Conservation (phyloP, 2,113 vertebrate genomes). For the Serilophus lunatus region DNA sequence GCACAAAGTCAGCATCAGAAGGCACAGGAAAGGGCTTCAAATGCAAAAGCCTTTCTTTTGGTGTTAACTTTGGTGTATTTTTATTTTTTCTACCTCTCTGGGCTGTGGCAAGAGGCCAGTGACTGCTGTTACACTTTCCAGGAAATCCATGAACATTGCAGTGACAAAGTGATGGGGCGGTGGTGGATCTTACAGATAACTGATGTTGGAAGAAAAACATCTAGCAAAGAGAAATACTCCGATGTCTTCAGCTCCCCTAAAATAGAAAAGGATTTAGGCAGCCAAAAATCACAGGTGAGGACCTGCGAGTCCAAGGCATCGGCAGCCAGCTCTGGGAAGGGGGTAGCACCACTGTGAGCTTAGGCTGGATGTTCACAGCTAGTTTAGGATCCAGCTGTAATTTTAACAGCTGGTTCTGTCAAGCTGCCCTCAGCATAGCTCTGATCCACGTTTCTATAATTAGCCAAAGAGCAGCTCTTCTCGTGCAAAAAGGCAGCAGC, state of each 20-base stretch:
- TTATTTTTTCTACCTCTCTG: not conserved
- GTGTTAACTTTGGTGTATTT: not conserved
- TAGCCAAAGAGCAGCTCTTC: conserved; percentile 4
- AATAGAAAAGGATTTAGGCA: not conserved
- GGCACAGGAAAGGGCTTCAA: not conserved
- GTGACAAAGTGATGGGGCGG: not conserved
- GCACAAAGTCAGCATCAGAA: not conserved
- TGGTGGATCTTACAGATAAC: not conserved
- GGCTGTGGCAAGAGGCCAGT: not conserved
- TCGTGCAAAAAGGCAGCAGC: not conserved
- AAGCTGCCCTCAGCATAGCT: conserved; percentile 8
- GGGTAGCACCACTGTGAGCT: not conserved
- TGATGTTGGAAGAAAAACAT: not conserved
- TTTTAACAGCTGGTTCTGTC: conserved; percentile 63
- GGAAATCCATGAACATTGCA: not conserved
- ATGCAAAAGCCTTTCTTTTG: not conserved
- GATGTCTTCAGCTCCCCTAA: not conserved
- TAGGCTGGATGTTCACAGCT: conserved; percentile 1
- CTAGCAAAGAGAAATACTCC: not conserved
- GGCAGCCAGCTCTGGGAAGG: not conserved
- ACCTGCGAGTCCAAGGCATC: not conserved
- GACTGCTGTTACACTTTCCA: not conserved
- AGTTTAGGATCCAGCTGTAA: conserved; percentile 29
- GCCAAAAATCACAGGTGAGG: not conserved
- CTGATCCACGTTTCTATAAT: conserved; percentile 30